Percentiles rank a stretch among this genome's conserved stretches.
Conservation (phyloP, 35 echinoderm and acorn worm genomes). For the Anneissia japonica region DNA sequence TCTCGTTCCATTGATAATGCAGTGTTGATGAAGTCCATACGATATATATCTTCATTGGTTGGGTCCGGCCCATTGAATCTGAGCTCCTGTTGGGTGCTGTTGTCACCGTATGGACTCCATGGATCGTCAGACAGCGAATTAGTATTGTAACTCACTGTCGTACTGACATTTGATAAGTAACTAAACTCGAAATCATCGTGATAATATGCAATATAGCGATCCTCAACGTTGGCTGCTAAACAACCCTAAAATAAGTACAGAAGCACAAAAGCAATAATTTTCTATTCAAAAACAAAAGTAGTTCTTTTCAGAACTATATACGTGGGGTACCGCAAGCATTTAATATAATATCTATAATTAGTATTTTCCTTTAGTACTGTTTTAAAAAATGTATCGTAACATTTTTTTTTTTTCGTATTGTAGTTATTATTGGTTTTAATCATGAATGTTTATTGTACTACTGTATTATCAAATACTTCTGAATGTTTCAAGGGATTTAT, state of each 20-base stretch:
- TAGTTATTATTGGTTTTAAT: no score
- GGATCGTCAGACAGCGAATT: not conserved
- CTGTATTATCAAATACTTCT: no score
- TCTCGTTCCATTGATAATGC: conserved; percentile 58
- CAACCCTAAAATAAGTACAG: not conserved
- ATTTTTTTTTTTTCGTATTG: no score
- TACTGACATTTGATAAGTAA: not conserved
- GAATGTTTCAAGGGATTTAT: no score
- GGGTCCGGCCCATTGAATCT: conserved; percentile 22
- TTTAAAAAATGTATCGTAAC: no score
- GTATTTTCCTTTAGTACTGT: no score
- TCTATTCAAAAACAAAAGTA: no score
- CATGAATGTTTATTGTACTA: no score
- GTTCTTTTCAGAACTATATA: no score
- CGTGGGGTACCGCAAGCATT: no score
- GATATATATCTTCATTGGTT: not conserved
- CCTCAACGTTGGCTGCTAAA: not conserved
- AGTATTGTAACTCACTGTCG: not conserved
- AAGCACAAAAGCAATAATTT: not conserved
- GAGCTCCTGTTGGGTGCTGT: conserved; percentile 29
- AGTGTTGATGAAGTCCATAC: conserved; percentile 66
- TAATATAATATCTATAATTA: no score
- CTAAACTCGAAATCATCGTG: conserved; percentile 24
- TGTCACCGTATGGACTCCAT: conserved; percentile 17
- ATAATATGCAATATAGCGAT: conserved; percentile 49